Percentiles rank a stretch among this genome's conserved stretches.
These are phyloP conservation scores for Chamaetylas fuelleborni DNA, from an alignment of 2,113 vertebrate genomes.

Conservation along the genomic window DNA sequence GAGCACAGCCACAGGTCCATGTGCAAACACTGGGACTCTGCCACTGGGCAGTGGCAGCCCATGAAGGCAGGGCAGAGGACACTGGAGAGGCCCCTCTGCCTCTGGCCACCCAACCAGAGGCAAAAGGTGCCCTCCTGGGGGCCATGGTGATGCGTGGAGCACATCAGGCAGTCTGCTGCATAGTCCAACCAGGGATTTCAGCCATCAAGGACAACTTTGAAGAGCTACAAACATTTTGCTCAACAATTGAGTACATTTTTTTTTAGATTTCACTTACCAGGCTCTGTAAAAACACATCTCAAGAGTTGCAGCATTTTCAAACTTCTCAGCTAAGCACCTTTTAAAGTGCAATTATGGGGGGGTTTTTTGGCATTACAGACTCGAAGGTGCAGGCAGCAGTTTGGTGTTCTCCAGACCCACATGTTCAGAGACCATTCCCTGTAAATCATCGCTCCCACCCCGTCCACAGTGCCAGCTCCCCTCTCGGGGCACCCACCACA, in stretches of 20 bases:
- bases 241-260: neutral
- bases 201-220: neutral
- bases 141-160: accelerated
- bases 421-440: neutral
- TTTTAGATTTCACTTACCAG: neutral
- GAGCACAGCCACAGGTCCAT: accelerated
- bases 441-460: neutral
- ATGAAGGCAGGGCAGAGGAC: neutral
- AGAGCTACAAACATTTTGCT: neutral
- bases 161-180: accelerated
- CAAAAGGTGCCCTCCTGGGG: neutral
- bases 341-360: accelerated
- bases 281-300: neutral
- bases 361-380: neutral
- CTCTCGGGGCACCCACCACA: neutral
- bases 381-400: neutral
- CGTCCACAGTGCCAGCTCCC: neutral
- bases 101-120: accelerated
- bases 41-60: accelerated
- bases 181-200: neutral
- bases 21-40: neutral
- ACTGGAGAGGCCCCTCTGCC: neutral
- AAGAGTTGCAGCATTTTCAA: neutral
- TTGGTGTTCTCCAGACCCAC: neutral
- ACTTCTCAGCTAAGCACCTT: neutral